Percentiles rank a stretch among this genome's conserved stretches.
These are phyloP conservation scores for Heliconius aoede DNA, from an alignment of 2,888 invertebrate species.

Conservation along the genomic window DNA sequence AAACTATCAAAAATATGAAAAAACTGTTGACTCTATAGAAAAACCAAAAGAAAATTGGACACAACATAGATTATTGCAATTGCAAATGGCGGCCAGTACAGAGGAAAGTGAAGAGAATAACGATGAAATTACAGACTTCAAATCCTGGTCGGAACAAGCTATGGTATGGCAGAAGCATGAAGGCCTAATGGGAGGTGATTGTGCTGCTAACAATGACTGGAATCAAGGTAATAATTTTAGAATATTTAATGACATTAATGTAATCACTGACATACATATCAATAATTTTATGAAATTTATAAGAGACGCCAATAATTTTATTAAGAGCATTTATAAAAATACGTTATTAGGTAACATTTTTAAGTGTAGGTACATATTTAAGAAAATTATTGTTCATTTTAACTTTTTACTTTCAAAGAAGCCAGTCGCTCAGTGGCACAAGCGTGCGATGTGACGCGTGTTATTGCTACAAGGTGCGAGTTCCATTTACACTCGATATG, in stretches of 20 bases:
- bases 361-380: too few species aligned
- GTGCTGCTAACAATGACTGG: not conserved
- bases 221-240: constrained; percentile 6
- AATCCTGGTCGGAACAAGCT: not conserved
- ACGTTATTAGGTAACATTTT: too few species aligned
- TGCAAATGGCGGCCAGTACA: constrained; percentile 19
- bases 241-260: too few species aligned
- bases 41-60: not conserved
- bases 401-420: not conserved
- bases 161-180: constrained; percentile 4
- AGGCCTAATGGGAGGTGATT: not conserved
- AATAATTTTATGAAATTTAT: too few species aligned
- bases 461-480: too few species aligned
- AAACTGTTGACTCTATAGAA: not conserved
- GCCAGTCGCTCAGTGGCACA: not conserved
- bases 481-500: not conserved
- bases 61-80: constrained; percentile 3
- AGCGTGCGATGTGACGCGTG: too few species aligned
- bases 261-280: too few species aligned
- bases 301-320: too few species aligned
- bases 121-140: constrained; percentile 3
- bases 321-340: too few species aligned
- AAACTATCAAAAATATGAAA: not conserved
- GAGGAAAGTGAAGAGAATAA: not conserved
- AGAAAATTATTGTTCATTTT: not conserved